A percentile compares a stretch with the other conserved stretches of the same genome.
These are phyloP conservation scores for Diplodus puntazzo DNA, from an alignment of 2,797 vertebrate species.

Conservation along the genomic window DNA sequence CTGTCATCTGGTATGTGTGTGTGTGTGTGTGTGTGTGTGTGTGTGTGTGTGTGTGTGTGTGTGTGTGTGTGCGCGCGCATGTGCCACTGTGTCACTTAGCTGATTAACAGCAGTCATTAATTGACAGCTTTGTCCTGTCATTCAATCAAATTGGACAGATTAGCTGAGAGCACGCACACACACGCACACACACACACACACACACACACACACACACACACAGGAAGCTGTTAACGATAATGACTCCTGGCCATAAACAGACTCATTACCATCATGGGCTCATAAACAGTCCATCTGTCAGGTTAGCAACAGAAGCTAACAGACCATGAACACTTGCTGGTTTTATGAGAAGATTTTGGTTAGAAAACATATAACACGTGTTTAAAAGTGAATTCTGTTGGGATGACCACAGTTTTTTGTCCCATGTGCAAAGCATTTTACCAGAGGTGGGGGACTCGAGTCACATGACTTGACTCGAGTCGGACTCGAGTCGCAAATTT, in stretches of 20 bases:
- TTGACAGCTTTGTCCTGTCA: constrained; percentile 35
- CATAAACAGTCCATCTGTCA: constrained; percentile 13
- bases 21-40: constrained; percentile 6
- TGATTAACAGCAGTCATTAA: constrained; percentile 41
- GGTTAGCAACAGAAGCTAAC: constrained; percentile 3
- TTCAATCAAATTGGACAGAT: constrained; percentile 10
- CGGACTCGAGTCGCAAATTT: too few species aligned
- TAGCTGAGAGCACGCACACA: constrained; percentile 4
- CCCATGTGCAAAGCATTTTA: too few species aligned
- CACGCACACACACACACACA: constrained; percentile 5
- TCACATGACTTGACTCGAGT: too few species aligned
- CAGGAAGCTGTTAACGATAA: constrained; percentile 32
- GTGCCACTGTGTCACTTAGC: constrained; percentile 17
- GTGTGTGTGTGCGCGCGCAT: constrained; percentile 13
- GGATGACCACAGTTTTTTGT: too few species aligned
- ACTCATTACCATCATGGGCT: constrained; percentile 2
- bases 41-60: background rate
- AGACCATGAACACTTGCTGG: too few species aligned
- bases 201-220: constrained; percentile 9
- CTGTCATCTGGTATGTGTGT: constrained; percentile 44
- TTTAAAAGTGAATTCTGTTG: too few species aligned
- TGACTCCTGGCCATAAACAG: background rate
- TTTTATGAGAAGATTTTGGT: too few species aligned
- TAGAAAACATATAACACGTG: too few species aligned
- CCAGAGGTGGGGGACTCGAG: too few species aligned